Evolutionary conservation across 1,140 invertebrate genomes (phyloP).

Genomic region (Fopius arisanus): DNA sequence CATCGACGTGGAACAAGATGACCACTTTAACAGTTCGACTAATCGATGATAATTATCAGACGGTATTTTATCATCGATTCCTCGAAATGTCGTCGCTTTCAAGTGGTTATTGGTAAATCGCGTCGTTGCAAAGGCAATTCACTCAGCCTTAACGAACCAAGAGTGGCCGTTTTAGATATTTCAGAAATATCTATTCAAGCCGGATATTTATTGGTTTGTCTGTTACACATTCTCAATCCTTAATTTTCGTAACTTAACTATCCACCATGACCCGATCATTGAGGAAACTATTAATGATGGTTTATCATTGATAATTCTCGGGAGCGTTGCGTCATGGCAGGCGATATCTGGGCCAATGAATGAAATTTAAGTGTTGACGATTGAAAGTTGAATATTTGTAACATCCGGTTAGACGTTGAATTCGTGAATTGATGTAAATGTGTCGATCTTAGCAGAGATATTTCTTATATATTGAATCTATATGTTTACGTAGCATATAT

Average conservation of each 20-base stretch:
- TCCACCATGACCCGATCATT: background rate
- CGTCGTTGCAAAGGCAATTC: background rate
- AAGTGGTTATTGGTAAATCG: background rate
- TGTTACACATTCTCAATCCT: background rate
- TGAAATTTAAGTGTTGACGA: background rate
- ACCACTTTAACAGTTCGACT: background rate
- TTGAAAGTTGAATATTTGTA: background rate
- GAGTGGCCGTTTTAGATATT: background rate
- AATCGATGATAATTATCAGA: background rate
- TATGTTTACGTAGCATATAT: conserved; percentile 10
- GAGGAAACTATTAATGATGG: background rate
- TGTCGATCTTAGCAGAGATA: background rate
- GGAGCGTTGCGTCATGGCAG: background rate
- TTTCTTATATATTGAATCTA: background rate
- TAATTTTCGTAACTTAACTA: background rate
- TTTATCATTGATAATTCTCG: background rate
- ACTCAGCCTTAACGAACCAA: background rate
- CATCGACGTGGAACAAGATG: background rate
- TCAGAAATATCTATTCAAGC: background rate
- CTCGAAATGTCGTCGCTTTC: background rate
- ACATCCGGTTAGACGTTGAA: background rate
- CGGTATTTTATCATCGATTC: background rate
- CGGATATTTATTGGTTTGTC: background rate
- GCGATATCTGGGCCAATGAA: background rate
- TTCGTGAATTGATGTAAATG: background rate